phyloP scores from a whole-genome alignment of 2,797 vertebrate genomes.

The Dipus sagitta region DNA sequence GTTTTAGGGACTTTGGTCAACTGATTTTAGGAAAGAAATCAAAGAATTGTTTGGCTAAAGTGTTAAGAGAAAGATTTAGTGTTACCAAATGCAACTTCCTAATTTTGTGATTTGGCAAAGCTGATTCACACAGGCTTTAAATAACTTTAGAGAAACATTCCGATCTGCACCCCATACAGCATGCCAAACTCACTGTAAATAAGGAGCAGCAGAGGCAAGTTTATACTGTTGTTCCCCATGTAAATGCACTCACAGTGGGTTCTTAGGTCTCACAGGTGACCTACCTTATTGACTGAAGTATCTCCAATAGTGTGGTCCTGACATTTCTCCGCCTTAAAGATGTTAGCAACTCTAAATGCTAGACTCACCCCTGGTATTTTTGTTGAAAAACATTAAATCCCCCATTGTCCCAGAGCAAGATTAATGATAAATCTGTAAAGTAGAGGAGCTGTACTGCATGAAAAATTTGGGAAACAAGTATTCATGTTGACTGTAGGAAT shows the following conservation, averaged over 20 bases:
- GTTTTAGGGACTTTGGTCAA: conserved; percentile 54
- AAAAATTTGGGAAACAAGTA: conserved; percentile 24
- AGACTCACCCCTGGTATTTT: conserved; percentile 55
- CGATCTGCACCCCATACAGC: neutral
- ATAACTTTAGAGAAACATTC: neutral
- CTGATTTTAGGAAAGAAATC: conserved; percentile 34
- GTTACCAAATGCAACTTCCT: conserved; percentile 57
- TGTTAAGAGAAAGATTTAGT: conserved; percentile 55
- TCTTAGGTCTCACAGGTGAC: neutral
- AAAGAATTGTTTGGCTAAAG: conserved; percentile 55
- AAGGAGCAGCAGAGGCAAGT: neutral
- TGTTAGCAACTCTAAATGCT: conserved; percentile 63
- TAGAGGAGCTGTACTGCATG: neutral
- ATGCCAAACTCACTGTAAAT: neutral
- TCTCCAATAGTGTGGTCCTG: conserved; percentile 46
- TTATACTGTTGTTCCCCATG: neutral
- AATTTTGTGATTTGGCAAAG: conserved; percentile 64
- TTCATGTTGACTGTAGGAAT: neutral
- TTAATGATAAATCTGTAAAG: conserved; percentile 32
- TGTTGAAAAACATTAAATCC: conserved; percentile 62
- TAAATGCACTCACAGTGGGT: conserved; percentile 16
- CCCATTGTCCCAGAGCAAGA: neutral
- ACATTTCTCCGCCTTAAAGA: conserved; percentile 58
- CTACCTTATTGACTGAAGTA: conserved; percentile 13
- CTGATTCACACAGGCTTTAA: conserved; percentile 35